phyloP scores from a whole-genome alignment of 2,113 vertebrate species.

The Takifugu bimaculatus region DNA sequence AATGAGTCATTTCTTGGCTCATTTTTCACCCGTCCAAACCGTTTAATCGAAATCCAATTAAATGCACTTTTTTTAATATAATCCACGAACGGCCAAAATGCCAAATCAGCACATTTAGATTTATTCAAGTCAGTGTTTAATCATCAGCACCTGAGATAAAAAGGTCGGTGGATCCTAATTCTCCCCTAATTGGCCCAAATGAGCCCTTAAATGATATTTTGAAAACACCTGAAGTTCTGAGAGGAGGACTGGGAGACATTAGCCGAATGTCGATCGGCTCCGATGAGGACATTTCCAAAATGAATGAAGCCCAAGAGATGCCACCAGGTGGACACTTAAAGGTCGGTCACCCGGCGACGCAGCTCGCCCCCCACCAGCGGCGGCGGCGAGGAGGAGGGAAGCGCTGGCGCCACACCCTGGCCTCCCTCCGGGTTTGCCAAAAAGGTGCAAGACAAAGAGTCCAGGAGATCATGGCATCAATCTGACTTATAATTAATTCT shows the following conservation, averaged over 20 bases:
- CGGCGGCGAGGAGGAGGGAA: constrained; percentile 14
- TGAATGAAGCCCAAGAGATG: constrained; percentile 17
- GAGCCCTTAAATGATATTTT: constrained; percentile 28
- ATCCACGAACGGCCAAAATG: neutral
- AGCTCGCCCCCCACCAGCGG: constrained; percentile 26
- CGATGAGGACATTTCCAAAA: constrained; percentile 6
- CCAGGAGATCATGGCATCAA: constrained; percentile 4
- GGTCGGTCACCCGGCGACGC: constrained; percentile 34
- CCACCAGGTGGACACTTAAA: constrained; percentile 27
- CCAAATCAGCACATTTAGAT: neutral
- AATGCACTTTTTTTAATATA: too few relatives aligned
- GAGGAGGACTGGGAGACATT: constrained; percentile 48
- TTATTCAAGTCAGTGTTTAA: neutral
- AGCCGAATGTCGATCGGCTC: constrained; percentile 59
- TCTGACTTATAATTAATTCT: constrained; percentile 7
- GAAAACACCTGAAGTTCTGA: constrained; percentile 46
- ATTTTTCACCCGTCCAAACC: neutral
- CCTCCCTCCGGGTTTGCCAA: constrained; percentile 1
- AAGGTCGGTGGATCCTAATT: constrained; percentile 28
- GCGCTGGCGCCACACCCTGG: constrained; percentile 9
- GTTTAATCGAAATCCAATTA: too few relatives aligned
- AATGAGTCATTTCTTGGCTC: neutral
- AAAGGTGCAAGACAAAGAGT: constrained; percentile 1
- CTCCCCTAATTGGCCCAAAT: constrained; percentile 20
- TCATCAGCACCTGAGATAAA: constrained; percentile 6